Evolutionary conservation across 2,113 vertebrate species (phyloP).

Genomic region (Pongo pygmaeus): DNA sequence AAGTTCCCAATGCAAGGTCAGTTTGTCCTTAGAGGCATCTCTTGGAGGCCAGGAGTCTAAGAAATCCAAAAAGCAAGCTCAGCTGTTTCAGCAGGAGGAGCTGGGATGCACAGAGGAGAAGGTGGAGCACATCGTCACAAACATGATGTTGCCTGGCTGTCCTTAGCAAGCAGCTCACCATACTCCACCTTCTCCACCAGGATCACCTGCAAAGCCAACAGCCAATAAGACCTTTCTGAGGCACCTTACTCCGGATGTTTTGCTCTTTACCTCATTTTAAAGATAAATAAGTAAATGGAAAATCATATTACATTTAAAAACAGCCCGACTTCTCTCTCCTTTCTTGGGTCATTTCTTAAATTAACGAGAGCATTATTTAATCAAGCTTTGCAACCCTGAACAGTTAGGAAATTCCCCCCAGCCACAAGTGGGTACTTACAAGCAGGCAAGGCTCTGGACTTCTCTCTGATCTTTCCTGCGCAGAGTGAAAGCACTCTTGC

Average conservation of each 20-base stretch:
- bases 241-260: background rate
- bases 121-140: background rate
- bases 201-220: constrained; percentile 15
- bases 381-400: background rate
- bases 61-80: background rate
- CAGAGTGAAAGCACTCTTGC: background rate
- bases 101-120: background rate
- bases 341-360: background rate
- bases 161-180: background rate
- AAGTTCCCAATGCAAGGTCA: background rate
- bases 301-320: background rate
- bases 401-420: background rate
- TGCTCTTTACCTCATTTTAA: background rate
- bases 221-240: background rate
- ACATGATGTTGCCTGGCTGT: background rate
- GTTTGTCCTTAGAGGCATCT: background rate
- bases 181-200: background rate
- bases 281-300: background rate
- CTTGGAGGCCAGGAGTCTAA: background rate
- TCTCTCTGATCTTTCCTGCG: background rate
- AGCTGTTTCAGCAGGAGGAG: background rate
- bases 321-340: background rate
- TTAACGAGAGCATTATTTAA: background rate
- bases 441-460: background rate
- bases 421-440: constrained; percentile 20